Percentiles rank a stretch among this genome's conserved stretches.
phyloP scores from a whole-genome alignment of 2,797 vertebrate species.

The Cyclura pinguis region DNA sequence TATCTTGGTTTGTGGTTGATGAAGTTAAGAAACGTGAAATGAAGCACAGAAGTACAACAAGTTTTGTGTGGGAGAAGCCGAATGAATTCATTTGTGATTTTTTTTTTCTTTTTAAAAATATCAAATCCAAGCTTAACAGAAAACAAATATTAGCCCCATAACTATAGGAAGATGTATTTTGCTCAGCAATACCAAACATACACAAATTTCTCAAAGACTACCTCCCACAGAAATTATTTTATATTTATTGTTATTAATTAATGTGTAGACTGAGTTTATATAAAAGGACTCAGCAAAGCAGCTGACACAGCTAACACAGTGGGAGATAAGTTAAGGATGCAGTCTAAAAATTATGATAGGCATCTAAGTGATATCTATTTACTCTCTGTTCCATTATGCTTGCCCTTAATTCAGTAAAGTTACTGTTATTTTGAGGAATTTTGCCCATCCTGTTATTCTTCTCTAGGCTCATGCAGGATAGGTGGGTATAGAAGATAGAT shows the following conservation, averaged over 20 bases:
- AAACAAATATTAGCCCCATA: neutral
- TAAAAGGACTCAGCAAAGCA: neutral
- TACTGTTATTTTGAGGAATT: neutral
- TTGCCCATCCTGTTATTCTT: neutral
- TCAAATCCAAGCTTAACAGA: neutral
- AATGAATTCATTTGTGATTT: neutral
- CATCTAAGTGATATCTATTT: neutral
- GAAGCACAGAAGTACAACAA: neutral
- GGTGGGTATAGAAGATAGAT: no score
- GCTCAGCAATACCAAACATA: neutral
- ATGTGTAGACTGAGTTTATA: neutral
- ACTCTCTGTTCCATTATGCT: no score
- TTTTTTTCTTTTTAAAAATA: neutral
- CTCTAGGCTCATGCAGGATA: no score
- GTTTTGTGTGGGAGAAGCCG: conserved; percentile 1
- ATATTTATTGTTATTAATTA: neutral
- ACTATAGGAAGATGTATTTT: neutral
- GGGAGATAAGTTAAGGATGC: neutral
- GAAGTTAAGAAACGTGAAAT: neutral
- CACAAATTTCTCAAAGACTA: neutral
- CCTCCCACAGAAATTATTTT: neutral
- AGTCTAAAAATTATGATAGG: neutral
- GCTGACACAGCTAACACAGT: neutral
- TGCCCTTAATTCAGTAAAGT: neutral
- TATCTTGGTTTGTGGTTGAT: neutral